Conservation (phyloP, 2,797 vertebrate species). For the Neoniphon sammara region DNA sequence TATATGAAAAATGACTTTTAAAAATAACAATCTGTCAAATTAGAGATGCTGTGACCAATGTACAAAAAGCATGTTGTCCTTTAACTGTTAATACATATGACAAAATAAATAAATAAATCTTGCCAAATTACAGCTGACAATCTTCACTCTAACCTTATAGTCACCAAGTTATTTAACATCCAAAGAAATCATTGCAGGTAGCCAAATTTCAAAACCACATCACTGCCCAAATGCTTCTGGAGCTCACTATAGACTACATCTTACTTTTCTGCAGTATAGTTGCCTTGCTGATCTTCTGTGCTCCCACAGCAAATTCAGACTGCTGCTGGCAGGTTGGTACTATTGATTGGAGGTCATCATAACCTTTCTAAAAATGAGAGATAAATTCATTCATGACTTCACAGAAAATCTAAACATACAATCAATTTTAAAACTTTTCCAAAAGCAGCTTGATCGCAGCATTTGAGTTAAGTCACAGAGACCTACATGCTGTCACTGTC, state of each 20-base stretch:
- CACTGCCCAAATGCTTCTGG: background rate
- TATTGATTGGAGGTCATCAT: slow-evolving; percentile 94
- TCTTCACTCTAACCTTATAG: background rate
- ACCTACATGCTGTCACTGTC: background rate
- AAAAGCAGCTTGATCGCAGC: background rate
- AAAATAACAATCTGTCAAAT: too few relatives aligned
- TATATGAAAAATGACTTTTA: too few relatives aligned
- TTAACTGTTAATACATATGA: background rate
- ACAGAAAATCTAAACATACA: background rate
- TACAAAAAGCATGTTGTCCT: too few relatives aligned
- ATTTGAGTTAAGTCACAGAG: background rate
- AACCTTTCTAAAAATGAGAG: slow-evolving; percentile 89
- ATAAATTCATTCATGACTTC: background rate
- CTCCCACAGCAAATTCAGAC: slow-evolving; percentile 90
- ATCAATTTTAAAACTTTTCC: background rate
- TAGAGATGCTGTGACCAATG: too few relatives aligned
- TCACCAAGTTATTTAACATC: background rate
- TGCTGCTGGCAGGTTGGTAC: slow-evolving; percentile 98
- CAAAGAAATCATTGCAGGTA: background rate
- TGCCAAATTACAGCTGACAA: background rate
- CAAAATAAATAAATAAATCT: background rate
- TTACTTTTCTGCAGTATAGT: slow-evolving; percentile 97
- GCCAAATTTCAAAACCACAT: background rate
- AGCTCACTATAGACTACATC: slow-evolving; percentile 40
- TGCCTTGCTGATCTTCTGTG: slow-evolving; percentile 97